Conservation (phyloP, 1,140 invertebrate species). For the Harpegnathos saltator region DNA sequence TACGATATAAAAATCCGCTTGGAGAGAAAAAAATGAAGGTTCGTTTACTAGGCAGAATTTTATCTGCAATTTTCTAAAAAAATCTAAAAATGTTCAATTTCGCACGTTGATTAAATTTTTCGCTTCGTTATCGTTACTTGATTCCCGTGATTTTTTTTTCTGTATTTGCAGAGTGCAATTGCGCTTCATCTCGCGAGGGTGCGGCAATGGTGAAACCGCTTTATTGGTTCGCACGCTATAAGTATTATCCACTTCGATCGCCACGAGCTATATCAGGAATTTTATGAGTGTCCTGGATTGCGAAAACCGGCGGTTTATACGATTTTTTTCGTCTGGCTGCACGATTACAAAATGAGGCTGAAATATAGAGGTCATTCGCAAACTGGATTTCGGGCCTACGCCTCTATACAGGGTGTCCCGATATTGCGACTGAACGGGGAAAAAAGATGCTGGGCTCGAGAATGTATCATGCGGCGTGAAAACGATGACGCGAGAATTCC, state of each 20-base stretch:
- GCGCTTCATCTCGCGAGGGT: background rate
- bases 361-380: slow-evolving; percentile 55
- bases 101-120: background rate
- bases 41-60: background rate
- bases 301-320: slow-evolving; percentile 22
- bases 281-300: slow-evolving; percentile 23
- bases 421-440: background rate
- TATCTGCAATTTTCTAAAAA: background rate
- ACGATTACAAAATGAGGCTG: slow-evolving; percentile 30
- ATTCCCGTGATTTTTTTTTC: background rate
- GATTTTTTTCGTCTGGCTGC: slow-evolving; percentile 20
- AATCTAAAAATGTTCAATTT: background rate
- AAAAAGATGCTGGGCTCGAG: background rate
- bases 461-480: background rate
- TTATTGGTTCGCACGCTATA: background rate
- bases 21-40: too few species aligned
- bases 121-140: background rate
- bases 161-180: background rate
- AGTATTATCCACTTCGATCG: slow-evolving; percentile 15
- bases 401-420: slow-evolving; percentile 28
- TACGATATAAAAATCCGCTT: too few species aligned
- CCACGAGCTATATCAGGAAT: background rate
- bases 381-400: slow-evolving; percentile 56
- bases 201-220: background rate
- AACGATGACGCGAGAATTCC: background rate